Percentiles rank a stretch among this genome's conserved stretches.
Conservation (phyloP, 1,140 invertebrate genomes). For the Drosophila sucinea region DNA sequence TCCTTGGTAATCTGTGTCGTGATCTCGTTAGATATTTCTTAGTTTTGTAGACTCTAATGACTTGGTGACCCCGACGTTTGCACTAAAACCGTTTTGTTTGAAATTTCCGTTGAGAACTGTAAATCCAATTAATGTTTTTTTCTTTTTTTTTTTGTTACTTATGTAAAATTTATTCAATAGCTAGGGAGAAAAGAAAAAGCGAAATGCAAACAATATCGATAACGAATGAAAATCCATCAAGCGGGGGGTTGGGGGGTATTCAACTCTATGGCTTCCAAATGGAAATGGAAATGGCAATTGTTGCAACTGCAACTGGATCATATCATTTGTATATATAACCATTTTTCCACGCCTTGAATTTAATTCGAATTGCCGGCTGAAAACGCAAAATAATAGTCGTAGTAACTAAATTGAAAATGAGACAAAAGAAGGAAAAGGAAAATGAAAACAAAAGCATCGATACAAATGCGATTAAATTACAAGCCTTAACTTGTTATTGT, state of each 20-base stretch:
- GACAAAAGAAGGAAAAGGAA: slow-evolving; percentile 26
- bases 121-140: slow-evolving; percentile 5
- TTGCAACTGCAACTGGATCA: slow-evolving; percentile 43
- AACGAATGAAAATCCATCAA: slow-evolving; percentile 61
- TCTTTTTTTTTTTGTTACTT: neutral
- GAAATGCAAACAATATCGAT: slow-evolving; percentile 71
- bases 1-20: too few relatives aligned
- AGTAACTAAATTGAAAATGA: slow-evolving; percentile 53
- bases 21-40: too few relatives aligned
- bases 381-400: slow-evolving; percentile 50
- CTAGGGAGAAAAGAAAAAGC: neutral
- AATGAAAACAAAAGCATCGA: slow-evolving; percentile 54
- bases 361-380: slow-evolving; percentile 49
- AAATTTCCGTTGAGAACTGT: neutral
- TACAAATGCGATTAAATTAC: slow-evolving; percentile 78
- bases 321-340: slow-evolving; percentile 55
- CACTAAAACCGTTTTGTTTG: neutral
- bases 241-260: slow-evolving; percentile 2
- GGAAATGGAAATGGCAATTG: slow-evolving; percentile 52
- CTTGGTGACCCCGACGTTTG: slow-evolving; percentile 6
- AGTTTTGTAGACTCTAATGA: neutral
- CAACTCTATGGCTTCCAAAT: slow-evolving; percentile 59
- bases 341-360: slow-evolving; percentile 78
- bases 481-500: slow-evolving; percentile 62
- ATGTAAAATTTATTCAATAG: neutral